phyloP scores from a whole-genome alignment of 2,113 vertebrate species.

The Acinonyx jubatus region DNA sequence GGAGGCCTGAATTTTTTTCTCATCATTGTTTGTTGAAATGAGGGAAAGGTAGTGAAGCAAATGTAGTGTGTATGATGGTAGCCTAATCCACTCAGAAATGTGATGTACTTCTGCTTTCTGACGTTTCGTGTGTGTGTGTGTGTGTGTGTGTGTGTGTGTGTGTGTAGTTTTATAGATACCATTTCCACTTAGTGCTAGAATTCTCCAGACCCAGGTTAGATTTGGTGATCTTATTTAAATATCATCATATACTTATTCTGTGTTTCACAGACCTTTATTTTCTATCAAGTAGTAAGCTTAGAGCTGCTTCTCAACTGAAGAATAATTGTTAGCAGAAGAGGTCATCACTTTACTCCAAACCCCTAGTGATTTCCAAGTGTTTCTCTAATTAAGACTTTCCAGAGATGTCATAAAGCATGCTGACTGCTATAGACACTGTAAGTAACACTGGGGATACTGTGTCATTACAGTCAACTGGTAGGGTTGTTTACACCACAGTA shows the following conservation, averaged over 20 bases:
- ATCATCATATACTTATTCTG: background rate
- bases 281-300: background rate
- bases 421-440: background rate
- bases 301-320: background rate
- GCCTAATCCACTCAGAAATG: background rate
- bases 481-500: background rate
- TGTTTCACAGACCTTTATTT: background rate
- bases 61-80: background rate
- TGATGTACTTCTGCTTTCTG: background rate
- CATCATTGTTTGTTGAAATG: background rate
- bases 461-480: background rate
- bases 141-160: no score
- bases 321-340: background rate
- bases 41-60: background rate
- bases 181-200: background rate
- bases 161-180: background rate
- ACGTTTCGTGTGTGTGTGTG: no score
- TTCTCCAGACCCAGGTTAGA: background rate
- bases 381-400: background rate
- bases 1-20: background rate
- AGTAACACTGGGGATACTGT: background rate
- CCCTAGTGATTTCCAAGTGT: background rate
- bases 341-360: background rate
- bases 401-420: background rate
- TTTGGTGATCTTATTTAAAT: background rate